Evolutionary conservation across 2,888 invertebrate genomes (phyloP).

Genomic region (Mimachlamys varia): DNA sequence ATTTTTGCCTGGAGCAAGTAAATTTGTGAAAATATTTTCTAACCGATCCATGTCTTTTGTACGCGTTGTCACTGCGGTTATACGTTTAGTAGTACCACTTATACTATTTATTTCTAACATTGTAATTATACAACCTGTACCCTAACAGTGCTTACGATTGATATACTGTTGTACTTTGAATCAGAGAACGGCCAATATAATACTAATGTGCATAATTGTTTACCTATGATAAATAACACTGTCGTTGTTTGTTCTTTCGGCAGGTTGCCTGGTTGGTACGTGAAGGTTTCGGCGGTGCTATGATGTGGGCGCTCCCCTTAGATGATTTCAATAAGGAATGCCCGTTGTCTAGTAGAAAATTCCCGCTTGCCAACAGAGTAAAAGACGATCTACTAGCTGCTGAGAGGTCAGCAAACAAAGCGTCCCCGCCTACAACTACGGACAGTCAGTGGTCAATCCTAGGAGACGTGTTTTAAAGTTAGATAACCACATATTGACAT

Average conservation of each 20-base stretch:
- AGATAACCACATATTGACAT: neutral
- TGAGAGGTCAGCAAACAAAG: neutral
- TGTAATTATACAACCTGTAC: no score
- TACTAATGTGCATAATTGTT: no score
- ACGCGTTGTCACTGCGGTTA: no score
- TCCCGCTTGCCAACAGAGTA: neutral
- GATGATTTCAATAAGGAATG: neutral
- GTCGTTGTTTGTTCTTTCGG: neutral
- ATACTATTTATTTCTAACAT: neutral
- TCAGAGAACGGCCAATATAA: no score
- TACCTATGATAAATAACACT: no score
- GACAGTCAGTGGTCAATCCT: neutral
- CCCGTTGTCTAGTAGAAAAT: neutral
- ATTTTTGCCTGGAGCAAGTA: no score
- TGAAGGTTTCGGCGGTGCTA: neutral
- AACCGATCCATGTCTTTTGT: no score
- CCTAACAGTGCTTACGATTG: no score
- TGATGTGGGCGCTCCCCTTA: conserved; percentile 13
- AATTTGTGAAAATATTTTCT: no score
- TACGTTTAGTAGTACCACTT: no score
- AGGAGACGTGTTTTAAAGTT: neutral
- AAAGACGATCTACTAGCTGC: conserved; percentile 14
- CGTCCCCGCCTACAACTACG: neutral
- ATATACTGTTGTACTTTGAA: no score
- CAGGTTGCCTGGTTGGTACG: neutral